Conservation (phyloP, 2,113 vertebrate genomes). For the Theristicus caerulescens region DNA sequence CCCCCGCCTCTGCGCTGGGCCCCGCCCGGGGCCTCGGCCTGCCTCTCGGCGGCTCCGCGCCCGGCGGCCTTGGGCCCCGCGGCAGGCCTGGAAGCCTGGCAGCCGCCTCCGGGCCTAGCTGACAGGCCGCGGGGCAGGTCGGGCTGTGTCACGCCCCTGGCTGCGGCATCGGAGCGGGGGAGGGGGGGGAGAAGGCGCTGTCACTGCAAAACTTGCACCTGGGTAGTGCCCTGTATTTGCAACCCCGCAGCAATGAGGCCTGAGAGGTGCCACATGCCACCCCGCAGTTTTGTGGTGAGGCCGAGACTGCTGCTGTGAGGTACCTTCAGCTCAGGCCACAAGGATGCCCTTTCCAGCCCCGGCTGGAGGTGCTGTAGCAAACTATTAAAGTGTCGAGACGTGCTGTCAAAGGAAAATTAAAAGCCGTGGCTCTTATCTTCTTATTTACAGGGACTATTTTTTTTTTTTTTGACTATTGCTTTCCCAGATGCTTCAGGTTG, state of each 20-base stretch:
- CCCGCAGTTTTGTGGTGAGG: background rate
- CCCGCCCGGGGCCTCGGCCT: constrained; percentile 43
- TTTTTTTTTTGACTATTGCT: background rate
- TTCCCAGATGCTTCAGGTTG: background rate
- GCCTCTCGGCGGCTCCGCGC: background rate
- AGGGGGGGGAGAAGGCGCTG: background rate
- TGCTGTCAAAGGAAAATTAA: background rate
- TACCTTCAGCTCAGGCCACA: background rate
- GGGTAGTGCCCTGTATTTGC: background rate
- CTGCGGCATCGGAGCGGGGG: background rate
- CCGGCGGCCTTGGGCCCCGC: background rate
- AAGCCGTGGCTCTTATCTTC: background rate
- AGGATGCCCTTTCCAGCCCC: background rate
- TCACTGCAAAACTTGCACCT: background rate
- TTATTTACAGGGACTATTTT: background rate
- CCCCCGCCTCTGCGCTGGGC: constrained; percentile 21
- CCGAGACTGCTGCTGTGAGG: background rate
- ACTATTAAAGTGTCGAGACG: background rate
- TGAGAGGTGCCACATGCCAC: background rate
- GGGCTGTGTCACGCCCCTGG: background rate
- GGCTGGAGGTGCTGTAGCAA: background rate
- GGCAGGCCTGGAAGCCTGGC: background rate
- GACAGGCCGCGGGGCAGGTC: background rate
- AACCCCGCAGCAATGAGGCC: background rate
- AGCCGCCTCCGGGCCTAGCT: background rate